Base-by-base conservation (phyloP, 2,113 vertebrate genomes). In the Cricetomys ansorgei region DNA sequence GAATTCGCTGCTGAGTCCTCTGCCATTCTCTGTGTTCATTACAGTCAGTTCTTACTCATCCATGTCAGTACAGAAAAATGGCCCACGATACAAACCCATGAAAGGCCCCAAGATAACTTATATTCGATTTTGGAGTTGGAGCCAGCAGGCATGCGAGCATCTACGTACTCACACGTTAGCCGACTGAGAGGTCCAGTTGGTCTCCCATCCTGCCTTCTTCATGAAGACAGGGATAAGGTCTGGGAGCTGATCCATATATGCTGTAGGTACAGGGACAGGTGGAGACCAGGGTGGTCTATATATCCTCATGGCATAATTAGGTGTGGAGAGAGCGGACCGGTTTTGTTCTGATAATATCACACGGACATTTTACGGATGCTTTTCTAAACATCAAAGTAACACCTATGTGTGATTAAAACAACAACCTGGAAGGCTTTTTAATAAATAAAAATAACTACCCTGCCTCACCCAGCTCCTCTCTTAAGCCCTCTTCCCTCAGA, bases 21-120 rank as follows among this genome's bases (percentile, higher is more conserved):
- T 87, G 55, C 31, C 37, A 64, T 91, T 69, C 94, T 70, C 77
- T 57, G 80, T 92, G 88, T 25, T 96, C 91, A 91, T 72, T 65
- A 2, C 0, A 62, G 31, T 70, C 1, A 0, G 16, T 45, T 93
- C 57, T 86, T 94, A 69, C 53, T 89, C 91, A 92, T 77, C 91
- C 84, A 34, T 79, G 77, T 94, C 93, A 89, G 48, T 25, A 91
- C 77, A 92, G 69, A 73, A 86, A n/a, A 89, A 94, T 88, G 7
- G 53, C 67, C 9, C 19, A 57, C 79, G 84, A 81, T 40, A 70
- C 81, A 88, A 87, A 92, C 57, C 76, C n/a, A 72, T 64, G 73
- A 19, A 70, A 84, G 88, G 40, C 53, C 77, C 73, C 62, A 5
- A 59, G 40, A 48, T 59, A n/a, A 85, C 81, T 43, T 64, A 69